phyloP scores from a whole-genome alignment of 2,797 vertebrate genomes.

The Valencia hispanica region DNA sequence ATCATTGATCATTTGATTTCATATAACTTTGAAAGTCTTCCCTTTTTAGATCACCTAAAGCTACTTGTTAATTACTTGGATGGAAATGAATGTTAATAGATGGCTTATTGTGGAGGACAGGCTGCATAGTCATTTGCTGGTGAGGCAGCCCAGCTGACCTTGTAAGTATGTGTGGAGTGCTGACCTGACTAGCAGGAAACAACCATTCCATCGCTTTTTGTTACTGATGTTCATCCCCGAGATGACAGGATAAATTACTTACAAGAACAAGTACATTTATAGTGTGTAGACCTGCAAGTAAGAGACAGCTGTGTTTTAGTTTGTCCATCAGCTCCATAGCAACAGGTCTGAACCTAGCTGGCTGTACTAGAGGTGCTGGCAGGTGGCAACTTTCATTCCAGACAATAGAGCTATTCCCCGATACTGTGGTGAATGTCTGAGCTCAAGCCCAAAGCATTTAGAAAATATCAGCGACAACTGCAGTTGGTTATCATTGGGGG shows the following conservation, averaged over 20 bases:
- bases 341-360: neutral
- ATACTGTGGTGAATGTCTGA: neutral
- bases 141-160: too few relatives aligned
- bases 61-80: neutral
- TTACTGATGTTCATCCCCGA: neutral
- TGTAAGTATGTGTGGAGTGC: too few relatives aligned
- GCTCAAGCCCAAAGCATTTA: neutral
- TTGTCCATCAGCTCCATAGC: neutral
- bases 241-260: neutral
- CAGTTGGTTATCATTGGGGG: neutral
- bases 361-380: neutral
- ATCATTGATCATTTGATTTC: too few relatives aligned
- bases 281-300: neutral
- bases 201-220: neutral
- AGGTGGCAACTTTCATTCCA: neutral
- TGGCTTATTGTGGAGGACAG: neutral
- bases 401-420: neutral
- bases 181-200: neutral
- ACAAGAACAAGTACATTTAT: neutral
- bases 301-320: neutral
- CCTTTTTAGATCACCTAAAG: neutral
- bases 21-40: too few relatives aligned
- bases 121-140: neutral
- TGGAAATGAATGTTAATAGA: neutral
- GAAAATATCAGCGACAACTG: neutral